These are phyloP conservation scores for Troides helena DNA, from an alignment of 2,888 invertebrate species.

Conservation along the genomic window DNA sequence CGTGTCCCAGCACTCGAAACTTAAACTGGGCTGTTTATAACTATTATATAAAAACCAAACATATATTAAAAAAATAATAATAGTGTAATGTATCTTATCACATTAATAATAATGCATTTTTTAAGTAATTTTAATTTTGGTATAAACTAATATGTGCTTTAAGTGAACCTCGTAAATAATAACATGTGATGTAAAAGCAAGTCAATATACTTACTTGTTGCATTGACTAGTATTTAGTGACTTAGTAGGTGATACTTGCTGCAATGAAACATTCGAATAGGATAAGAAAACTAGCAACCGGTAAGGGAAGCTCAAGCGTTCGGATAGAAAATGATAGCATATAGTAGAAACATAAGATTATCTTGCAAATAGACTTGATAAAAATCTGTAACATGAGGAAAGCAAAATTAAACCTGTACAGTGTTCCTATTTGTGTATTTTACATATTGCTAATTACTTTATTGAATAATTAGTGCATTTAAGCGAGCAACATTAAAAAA, in stretches of 20 bases:
- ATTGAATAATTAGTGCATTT: conserved; percentile 1
- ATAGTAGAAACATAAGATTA: conserved; percentile 34
- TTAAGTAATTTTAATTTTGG: neutral
- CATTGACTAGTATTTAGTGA: conserved; percentile 73
- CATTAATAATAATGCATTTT: neutral
- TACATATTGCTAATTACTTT: neutral
- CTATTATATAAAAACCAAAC: too few species aligned
- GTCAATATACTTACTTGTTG: conserved; percentile 68
- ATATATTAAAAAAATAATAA: too few species aligned
- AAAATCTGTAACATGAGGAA: conserved; percentile 27
- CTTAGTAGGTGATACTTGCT: conserved; percentile 79
- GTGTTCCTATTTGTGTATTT: neutral
- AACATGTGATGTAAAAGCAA: conserved; percentile 40
- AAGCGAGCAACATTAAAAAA: conserved; percentile 5
- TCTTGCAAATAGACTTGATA: conserved; percentile 10
- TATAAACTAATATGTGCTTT: conserved; percentile 27
- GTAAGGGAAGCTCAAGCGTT: conserved; percentile 54
- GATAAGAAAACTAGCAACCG: conserved; percentile 68
- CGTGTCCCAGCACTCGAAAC: too few species aligned
- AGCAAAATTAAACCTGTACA: conserved; percentile 19
- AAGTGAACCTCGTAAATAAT: conserved; percentile 32
- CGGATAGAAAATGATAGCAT: conserved; percentile 41
- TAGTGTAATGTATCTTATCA: too few species aligned
- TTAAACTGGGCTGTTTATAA: too few species aligned
- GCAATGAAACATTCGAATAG: conserved; percentile 74